phyloP scores from a whole-genome alignment of 2,797 vertebrate genomes.

The Rhadinocentrus ornatus region DNA sequence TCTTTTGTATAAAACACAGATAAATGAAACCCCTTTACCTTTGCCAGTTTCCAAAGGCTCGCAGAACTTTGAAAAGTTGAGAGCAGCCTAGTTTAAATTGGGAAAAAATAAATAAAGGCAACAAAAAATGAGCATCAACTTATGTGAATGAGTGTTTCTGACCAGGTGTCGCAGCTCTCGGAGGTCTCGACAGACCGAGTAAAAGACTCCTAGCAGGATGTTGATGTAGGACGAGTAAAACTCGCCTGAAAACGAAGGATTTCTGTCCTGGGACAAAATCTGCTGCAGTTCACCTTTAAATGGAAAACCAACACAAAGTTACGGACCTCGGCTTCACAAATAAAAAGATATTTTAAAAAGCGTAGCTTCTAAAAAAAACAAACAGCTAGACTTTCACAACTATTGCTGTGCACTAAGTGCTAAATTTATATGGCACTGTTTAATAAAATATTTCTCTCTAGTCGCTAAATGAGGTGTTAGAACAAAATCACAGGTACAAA shows the following conservation, averaged over 20 bases:
- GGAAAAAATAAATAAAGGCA: constrained; percentile 29
- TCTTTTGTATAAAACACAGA: not conserved
- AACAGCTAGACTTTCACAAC: not conserved
- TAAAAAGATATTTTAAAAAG: not conserved
- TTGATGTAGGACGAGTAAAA: constrained; percentile 95
- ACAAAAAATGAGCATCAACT: constrained; percentile 2
- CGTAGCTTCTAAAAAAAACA: not conserved
- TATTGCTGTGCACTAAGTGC: not conserved
- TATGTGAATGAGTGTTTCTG: constrained; percentile 49
- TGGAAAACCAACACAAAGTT: not conserved
- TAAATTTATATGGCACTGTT: constrained; percentile 40
- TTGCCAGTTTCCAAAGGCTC: constrained; percentile 92
- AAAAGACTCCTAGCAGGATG: constrained; percentile 97
- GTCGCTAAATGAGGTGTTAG: constrained; percentile 26
- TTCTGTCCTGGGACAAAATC: constrained; percentile 89
- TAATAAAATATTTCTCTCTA: constrained; percentile 22
- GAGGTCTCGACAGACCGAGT: constrained; percentile 94
- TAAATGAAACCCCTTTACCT: constrained; percentile 77
- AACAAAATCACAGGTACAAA: constrained; percentile 66
- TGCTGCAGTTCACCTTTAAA: constrained; percentile 90
- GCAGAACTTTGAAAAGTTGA: constrained; percentile 96
- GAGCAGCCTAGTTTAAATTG: constrained; percentile 84
- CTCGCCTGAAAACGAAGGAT: constrained; percentile 90
- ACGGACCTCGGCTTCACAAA: not conserved
- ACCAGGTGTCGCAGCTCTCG: constrained; percentile 96